Percentiles rank a stretch among this genome's conserved stretches.
These are phyloP conservation scores for Liolophura sinensis DNA, from an alignment of 1,140 invertebrate genomes.

Conservation along the genomic window DNA sequence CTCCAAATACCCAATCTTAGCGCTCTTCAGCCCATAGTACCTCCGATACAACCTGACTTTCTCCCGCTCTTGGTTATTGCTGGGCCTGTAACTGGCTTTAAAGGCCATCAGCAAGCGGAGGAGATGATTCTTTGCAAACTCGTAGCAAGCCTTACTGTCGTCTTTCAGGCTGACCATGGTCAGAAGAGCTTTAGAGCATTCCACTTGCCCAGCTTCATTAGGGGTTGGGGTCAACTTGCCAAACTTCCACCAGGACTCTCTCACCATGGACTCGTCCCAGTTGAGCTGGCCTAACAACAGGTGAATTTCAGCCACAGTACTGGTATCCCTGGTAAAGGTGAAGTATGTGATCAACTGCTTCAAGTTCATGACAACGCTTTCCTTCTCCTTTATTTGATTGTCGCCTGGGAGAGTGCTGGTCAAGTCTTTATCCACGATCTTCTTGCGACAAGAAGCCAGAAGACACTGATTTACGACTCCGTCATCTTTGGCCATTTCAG, in stretches of 20 bases:
- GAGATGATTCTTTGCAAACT: neutral
- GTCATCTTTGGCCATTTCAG: neutral
- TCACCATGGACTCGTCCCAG: too few relatives aligned
- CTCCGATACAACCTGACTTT: neutral
- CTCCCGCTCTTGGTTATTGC: neutral
- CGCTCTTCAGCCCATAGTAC: neutral
- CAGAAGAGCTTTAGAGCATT: neutral
- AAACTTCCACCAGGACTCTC: neutral
- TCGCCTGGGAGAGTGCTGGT: neutral
- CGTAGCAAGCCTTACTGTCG: neutral
- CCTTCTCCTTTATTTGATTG: too few relatives aligned
- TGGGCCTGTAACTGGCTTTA: neutral
- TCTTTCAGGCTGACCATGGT: neutral
- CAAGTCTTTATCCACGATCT: neutral
- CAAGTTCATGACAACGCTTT: too few relatives aligned
- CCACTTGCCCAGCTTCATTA: constrained; percentile 13
- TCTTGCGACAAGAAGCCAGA: neutral
- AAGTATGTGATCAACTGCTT: too few relatives aligned
- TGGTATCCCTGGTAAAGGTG: too few relatives aligned
- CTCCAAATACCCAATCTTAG: neutral
- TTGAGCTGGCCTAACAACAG: too few relatives aligned
- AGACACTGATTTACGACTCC: neutral
- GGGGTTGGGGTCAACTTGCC: neutral
- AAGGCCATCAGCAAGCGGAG: neutral
- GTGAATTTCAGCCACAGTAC: too few relatives aligned